Evolutionary conservation across 2,797 vertebrate genomes (phyloP).

Genomic region (Lutjanus campechanus): DNA sequence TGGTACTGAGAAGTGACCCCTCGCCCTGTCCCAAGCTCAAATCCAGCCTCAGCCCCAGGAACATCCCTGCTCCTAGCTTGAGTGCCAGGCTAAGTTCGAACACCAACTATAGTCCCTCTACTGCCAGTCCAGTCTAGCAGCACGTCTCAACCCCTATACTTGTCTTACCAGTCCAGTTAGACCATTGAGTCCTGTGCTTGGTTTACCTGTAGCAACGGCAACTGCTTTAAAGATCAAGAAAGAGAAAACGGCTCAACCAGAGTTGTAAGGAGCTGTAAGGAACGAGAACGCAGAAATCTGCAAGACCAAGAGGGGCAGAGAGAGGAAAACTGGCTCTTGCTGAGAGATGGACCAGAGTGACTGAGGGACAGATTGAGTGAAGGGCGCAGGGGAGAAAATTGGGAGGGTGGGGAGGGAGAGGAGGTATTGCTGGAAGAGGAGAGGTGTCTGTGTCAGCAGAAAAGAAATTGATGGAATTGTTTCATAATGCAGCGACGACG

Average conservation of each 20-base stretch:
- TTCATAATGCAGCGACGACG: slow-evolving; percentile 46
- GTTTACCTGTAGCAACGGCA: slow-evolving; percentile 7
- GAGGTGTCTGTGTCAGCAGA: slow-evolving; percentile 64
- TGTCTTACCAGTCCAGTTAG: no score
- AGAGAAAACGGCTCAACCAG: slow-evolving; percentile 3
- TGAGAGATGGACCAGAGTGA: slow-evolving; percentile 18
- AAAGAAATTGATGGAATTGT: slow-evolving; percentile 68
- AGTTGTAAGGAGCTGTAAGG: background rate
- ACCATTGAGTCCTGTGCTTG: background rate
- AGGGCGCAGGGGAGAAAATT: slow-evolving; percentile 26
- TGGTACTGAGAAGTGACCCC: background rate
- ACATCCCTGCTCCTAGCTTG: background rate
- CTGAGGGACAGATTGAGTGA: slow-evolving; percentile 42
- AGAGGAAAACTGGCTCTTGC: background rate
- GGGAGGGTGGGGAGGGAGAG: slow-evolving; percentile 6
- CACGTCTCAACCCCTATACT: background rate
- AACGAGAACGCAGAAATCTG: slow-evolving; percentile 7
- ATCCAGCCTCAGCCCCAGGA: slow-evolving; percentile 24
- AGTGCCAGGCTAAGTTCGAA: background rate
- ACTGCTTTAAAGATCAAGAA: background rate
- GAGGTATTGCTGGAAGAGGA: slow-evolving; percentile 31
- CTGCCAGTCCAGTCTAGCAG: background rate
- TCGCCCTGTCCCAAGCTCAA: slow-evolving; percentile 18
- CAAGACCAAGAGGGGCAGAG: slow-evolving; percentile 14
- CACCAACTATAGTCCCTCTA: background rate